Evolutionary conservation across 1,140 invertebrate species (phyloP), one percentile per base, ranked within the genome.

Genomic region (Archivesica marissinica): DNA sequence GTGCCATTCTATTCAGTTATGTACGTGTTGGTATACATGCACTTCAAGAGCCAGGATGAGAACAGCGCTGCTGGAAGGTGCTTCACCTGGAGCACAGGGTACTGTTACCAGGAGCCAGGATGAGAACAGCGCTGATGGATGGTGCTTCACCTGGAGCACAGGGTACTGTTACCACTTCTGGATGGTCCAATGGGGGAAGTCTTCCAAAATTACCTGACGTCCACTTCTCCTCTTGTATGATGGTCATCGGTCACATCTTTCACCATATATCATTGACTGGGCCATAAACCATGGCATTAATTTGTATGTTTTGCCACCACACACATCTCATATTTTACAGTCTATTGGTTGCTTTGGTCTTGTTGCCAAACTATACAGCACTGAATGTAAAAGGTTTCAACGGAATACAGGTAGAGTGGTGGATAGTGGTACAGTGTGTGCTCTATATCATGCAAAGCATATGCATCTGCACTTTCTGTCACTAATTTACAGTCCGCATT

Each of bases 291-390:
- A 78, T 2, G 33, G 56, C 33, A 47, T 82, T 25, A 59, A 56
- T 54, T 33, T 72, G 52, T 82, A 74, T 68, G 61, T 82, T 17
- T 44, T 82, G n/a, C 79, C 79, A 28, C 68, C 79, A 2, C 79
- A 82, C 35, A 74, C 66, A 4, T 70, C 47, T 41, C 79, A 82
- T n/a, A 11, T 82, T 2, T 47, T 82, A 23, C 79, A 72, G 47
- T 68, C 79, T 11, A 38, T 82, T 74, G 79, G 50, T 1, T 56
- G 68, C 64, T 74, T 75, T 56, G 81, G 68, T 11, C 68, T 52
- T 1, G 56, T 83, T 50, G 28, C 75, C 17, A 61, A 38, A 28
- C 61, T 75, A 13, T 83, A 83, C 44, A 38, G 23, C 30, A 15
- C n/a, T 9, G 28, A 47, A 33, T 72, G 68, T 44, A 20, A 39